Conservation (phyloP, 1,140 invertebrate species). For the fruit fly (Drosophila melanogaster) region DNA sequence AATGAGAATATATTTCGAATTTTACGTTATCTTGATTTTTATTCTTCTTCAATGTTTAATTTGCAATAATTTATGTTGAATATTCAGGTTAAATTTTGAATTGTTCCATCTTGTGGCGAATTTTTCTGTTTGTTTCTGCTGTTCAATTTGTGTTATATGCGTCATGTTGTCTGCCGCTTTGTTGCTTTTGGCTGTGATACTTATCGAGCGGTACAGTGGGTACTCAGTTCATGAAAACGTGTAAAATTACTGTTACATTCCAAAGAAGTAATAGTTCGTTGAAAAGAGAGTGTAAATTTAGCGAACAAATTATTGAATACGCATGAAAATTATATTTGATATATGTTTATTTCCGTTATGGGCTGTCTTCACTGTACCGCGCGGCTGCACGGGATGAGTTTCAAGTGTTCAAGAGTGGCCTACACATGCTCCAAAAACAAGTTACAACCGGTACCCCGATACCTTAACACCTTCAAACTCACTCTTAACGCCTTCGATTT, state of each 20-base stretch:
- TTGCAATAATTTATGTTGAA: no score
- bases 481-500: slow-evolving; percentile 14
- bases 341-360: not conserved
- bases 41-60: no score
- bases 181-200: slow-evolving; percentile 28
- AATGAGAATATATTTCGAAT: not conserved
- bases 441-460: slow-evolving; percentile 17
- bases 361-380: slow-evolving; percentile 2
- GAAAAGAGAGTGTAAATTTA: no score
- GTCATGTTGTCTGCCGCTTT: slow-evolving; percentile 38
- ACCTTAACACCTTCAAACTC: slow-evolving; percentile 11
- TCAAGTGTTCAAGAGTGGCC: slow-evolving; percentile 20
- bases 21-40: not conserved
- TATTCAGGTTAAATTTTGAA: not conserved
- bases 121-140: slow-evolving; percentile 40
- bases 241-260: no score
- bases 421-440: slow-evolving; percentile 36
- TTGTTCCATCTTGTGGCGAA: not conserved
- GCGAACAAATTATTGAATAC: no score
- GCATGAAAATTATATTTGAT: no score
- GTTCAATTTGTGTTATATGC: slow-evolving; percentile 71
- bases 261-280: no score
- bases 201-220: slow-evolving; percentile 46
- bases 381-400: not conserved
- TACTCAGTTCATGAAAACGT: not conserved